Conservation (phyloP, 2,888 invertebrate species). For the Agrilus cyanescens region DNA sequence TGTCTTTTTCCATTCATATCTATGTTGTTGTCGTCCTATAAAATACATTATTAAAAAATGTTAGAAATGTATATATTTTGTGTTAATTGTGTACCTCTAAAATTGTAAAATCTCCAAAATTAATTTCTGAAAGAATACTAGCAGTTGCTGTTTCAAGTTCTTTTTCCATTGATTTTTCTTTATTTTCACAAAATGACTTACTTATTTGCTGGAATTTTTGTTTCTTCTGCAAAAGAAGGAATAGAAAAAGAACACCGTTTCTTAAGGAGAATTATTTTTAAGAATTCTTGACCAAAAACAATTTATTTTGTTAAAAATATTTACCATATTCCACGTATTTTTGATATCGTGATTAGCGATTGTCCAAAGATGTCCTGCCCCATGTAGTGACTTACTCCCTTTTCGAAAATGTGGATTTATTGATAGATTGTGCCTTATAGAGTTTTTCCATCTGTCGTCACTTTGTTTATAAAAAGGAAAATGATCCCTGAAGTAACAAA, state of each 20-base stretch:
- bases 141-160: constrained; percentile 45
- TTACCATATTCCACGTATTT: constrained; percentile 46
- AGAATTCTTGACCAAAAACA: background rate
- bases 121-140: constrained; percentile 34
- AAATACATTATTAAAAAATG: background rate
- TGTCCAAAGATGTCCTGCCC: constrained; percentile 84
- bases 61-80: background rate
- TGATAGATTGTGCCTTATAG: constrained; percentile 79
- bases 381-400: constrained; percentile 74
- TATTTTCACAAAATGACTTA: constrained; percentile 18
- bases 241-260: background rate
- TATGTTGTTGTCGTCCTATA: constrained; percentile 5
- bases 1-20: constrained; percentile 13
- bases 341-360: constrained; percentile 56
- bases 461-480: constrained; percentile 83
- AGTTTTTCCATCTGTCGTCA: constrained; percentile 89
- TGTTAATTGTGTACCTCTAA: constrained; percentile 1
- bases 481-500: constrained; percentile 52
- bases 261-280: background rate
- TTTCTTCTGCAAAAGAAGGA: background rate
- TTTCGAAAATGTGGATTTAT: constrained; percentile 88
- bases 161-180: constrained; percentile 34
- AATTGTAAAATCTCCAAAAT: constrained; percentile 16
- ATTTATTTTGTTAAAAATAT: too few relatives aligned
- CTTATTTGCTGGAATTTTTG: background rate